Evolutionary conservation across 92 coral and sea anemone species (phyloP).

Genomic region (Siderastrea radians): DNA sequence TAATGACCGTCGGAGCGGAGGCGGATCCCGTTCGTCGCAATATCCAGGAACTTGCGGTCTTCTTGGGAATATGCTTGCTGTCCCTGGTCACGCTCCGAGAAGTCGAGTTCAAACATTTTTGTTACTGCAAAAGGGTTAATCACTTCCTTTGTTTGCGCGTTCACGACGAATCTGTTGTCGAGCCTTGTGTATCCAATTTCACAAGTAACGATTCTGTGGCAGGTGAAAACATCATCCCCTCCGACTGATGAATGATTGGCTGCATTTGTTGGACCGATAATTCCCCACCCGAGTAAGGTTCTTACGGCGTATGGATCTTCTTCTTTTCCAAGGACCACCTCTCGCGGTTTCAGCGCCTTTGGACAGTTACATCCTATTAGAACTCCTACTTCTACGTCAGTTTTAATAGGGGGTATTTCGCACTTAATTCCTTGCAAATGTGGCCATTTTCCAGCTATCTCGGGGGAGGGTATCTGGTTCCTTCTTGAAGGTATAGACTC

Average conservation of each 20-base stretch:
- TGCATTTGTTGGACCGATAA: slow-evolving; percentile 36
- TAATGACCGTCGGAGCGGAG: slow-evolving; percentile 28
- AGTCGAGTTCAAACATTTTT: slow-evolving; percentile 43
- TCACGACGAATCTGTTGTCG: neutral
- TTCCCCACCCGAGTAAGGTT: slow-evolving; percentile 58
- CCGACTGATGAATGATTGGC: neutral
- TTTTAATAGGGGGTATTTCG: slow-evolving; percentile 27
- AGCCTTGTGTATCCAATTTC: slow-evolving; percentile 2
- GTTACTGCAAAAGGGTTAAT: slow-evolving; percentile 36
- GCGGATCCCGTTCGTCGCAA: too few species aligned
- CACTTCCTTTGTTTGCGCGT: slow-evolving; percentile 38
- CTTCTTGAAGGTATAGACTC: slow-evolving; percentile 34
- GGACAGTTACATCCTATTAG: slow-evolving; percentile 50
- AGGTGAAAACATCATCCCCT: slow-evolving; percentile 10
- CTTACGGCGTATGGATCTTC: slow-evolving; percentile 26
- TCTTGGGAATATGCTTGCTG: slow-evolving; percentile 26
- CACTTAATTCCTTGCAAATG: slow-evolving; percentile 35
- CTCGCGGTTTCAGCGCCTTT: slow-evolving; percentile 41
- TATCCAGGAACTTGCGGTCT: neutral
- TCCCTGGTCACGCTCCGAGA: neutral
- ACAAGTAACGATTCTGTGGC: slow-evolving; percentile 9
- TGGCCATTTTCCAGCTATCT: slow-evolving; percentile 48
- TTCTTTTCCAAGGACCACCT: slow-evolving; percentile 20
- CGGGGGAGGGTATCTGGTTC: slow-evolving; percentile 56
- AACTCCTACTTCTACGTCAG: slow-evolving; percentile 8